These are phyloP conservation scores for Temnothorax ravouxi DNA, from an alignment of 2,888 invertebrate species.

Conservation along the genomic window DNA sequence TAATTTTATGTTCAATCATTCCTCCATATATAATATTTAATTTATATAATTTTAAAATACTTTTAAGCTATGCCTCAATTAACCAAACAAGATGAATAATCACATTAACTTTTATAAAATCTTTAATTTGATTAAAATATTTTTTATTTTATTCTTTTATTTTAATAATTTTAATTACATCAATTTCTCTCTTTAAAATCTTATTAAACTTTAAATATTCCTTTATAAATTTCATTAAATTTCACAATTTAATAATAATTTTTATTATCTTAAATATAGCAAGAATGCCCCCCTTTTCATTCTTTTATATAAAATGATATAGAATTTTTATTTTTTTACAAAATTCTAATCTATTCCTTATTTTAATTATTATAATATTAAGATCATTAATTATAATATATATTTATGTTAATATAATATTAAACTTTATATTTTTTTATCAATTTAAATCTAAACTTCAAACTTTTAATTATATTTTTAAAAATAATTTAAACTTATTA, in stretches of 20 bases:
- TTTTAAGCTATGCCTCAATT: background rate
- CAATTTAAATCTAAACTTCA: too few relatives aligned
- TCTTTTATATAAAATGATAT: background rate
- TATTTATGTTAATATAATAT: too few relatives aligned
- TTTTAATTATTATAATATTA: too few relatives aligned
- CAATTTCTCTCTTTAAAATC: too few relatives aligned
- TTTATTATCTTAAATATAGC: background rate
- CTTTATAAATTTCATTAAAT: too few relatives aligned
- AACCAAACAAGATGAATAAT: background rate
- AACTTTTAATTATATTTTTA: too few relatives aligned
- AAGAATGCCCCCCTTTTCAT: background rate
- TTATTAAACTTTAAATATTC: too few relatives aligned
- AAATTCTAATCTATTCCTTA: too few relatives aligned
- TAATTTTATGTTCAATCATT: constrained; percentile 60
- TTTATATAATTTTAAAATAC: background rate
- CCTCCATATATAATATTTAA: background rate
- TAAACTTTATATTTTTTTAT: too few relatives aligned
- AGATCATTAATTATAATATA: too few relatives aligned
- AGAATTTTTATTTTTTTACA: background rate
- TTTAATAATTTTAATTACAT: too few relatives aligned
- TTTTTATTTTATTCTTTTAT: background rate
- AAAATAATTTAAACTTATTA: too few relatives aligned
- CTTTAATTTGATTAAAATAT: background rate
- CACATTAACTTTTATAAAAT: background rate
- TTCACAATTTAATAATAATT: background rate